Conservation (phyloP, 2,888 invertebrate genomes). For the Idaea aversata region DNA sequence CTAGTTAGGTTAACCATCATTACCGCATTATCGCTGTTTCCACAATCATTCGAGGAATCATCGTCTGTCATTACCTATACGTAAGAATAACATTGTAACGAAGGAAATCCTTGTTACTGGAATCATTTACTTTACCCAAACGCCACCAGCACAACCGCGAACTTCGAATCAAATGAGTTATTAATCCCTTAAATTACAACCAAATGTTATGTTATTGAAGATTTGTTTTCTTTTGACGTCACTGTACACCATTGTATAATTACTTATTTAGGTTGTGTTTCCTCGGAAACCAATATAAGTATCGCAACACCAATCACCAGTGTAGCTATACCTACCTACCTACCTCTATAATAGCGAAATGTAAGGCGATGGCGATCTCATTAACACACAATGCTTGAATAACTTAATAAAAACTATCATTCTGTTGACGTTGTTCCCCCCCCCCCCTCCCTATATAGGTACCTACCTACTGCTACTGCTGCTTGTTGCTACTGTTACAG, state of each 20-base stretch:
- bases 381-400: conserved; percentile 42
- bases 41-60: not conserved
- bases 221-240: too few species aligned
- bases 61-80: too few species aligned
- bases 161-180: not conserved
- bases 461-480: too few species aligned
- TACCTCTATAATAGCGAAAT: not conserved
- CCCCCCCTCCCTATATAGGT: too few species aligned
- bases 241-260: too few species aligned
- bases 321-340: too few species aligned
- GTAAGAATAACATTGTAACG: not conserved
- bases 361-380: conserved; percentile 18
- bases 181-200: too few species aligned
- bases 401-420: conserved; percentile 24
- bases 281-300: too few species aligned
- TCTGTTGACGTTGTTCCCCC: not conserved
- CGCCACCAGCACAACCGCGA: not conserved
- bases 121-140: conserved; percentile 21
- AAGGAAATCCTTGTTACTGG: conserved; percentile 60
- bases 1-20: not conserved
- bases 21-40: not conserved
- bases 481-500: not conserved
- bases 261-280: too few species aligned
- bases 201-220: too few species aligned
- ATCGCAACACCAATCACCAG: too few species aligned